phyloP scores from a whole-genome alignment of 2,797 vertebrate genomes.

The Distichodus sexfasciatus region DNA sequence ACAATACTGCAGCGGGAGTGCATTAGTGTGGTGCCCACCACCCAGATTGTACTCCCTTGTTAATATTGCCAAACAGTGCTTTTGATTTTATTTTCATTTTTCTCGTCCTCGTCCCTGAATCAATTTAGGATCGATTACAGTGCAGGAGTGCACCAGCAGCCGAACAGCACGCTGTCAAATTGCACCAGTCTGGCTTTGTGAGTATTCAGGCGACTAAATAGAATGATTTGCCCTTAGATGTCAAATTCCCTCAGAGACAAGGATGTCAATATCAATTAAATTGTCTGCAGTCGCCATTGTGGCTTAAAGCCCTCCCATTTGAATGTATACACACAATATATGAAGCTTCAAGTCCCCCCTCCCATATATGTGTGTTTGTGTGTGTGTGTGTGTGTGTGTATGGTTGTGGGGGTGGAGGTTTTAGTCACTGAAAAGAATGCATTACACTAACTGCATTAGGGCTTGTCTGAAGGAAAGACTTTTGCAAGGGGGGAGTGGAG shows the following conservation, averaged over 20 bases:
- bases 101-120: slow-evolving; percentile 66
- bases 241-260: slow-evolving; percentile 83
- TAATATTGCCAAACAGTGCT: slow-evolving; percentile 78
- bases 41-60: slow-evolving; percentile 75
- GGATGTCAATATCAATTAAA: slow-evolving; percentile 85
- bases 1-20: slow-evolving; percentile 67
- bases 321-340: too few species aligned
- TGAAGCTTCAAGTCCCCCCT: slow-evolving; percentile 63
- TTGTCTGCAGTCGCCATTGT: slow-evolving; percentile 76
- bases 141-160: slow-evolving; percentile 65
- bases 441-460: slow-evolving; percentile 79
- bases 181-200: slow-evolving; percentile 70
- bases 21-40: slow-evolving; percentile 66
- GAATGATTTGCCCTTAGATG: slow-evolving; percentile 86
- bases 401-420: slow-evolving; percentile 69
- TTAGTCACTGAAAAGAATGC: slow-evolving; percentile 73
- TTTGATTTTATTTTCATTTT: slow-evolving; percentile 83
- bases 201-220: slow-evolving; percentile 83
- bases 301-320: slow-evolving; percentile 65
- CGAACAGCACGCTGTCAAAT: slow-evolving; percentile 63
- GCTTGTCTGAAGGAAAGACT: slow-evolving; percentile 66
- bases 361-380: slow-evolving; percentile 31
- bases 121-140: slow-evolving; percentile 80
- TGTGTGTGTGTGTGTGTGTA: slow-evolving; percentile 26
- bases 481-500: slow-evolving; percentile 44